phyloP scores from a whole-genome alignment of 2,797 vertebrate species.

The Sebastes iracundus region DNA sequence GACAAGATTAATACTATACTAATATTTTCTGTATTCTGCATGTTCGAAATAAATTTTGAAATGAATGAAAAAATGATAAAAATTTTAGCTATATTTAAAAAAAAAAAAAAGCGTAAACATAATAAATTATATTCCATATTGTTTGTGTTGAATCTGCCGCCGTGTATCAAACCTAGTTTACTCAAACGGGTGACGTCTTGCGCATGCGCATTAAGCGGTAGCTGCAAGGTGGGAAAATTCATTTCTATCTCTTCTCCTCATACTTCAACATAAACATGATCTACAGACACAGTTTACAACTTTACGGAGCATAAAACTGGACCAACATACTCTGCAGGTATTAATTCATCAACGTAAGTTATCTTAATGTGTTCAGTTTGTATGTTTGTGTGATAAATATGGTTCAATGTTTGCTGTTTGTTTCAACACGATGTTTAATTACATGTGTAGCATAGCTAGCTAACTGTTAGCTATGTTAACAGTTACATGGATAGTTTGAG shows the following conservation, averaged over 20 bases:
- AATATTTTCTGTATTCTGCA: no score
- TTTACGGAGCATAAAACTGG: neutral
- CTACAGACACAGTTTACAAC: neutral
- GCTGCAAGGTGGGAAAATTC: slow-evolving; percentile 68
- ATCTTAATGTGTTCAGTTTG: neutral
- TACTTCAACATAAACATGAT: slow-evolving; percentile 23
- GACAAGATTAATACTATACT: no score
- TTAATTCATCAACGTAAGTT: slow-evolving; percentile 35
- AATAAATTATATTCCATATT: fast-evolving
- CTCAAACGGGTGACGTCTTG: neutral
- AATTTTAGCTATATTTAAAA: fast-evolving
- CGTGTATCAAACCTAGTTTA: fast-evolving
- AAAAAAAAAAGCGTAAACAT: no score
- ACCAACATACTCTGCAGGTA: neutral
- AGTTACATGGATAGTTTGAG: fast-evolving
- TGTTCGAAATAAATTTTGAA: no score
- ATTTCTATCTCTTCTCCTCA: neutral
- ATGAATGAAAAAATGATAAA: neutral
- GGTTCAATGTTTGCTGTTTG: neutral
- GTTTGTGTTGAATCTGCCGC: slow-evolving; percentile 60
- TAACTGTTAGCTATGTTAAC: neutral
- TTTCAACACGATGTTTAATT: neutral
- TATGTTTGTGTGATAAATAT: fast-evolving
- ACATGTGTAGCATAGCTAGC: neutral
- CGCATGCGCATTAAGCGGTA: slow-evolving; percentile 49